phyloP scores from a whole-genome alignment of 2,888 invertebrate genomes.

The Parnassius orleans region DNA sequence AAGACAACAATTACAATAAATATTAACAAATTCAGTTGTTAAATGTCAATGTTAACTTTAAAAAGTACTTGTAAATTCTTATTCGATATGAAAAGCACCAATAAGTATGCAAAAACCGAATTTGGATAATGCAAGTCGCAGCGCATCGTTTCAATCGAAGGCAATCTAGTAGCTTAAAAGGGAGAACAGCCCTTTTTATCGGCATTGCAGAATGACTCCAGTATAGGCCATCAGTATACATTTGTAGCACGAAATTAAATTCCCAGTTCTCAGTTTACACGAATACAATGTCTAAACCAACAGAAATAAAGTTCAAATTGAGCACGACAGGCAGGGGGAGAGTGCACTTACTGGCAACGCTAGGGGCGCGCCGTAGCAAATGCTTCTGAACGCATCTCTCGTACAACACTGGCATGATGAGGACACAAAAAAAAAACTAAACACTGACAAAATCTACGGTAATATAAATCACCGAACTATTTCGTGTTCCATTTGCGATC shows the following conservation, averaged over 20 bases:
- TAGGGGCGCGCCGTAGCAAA: constrained; percentile 55
- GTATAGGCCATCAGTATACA: constrained; percentile 46
- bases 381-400: constrained; percentile 62
- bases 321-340: constrained; percentile 12
- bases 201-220: constrained; percentile 46
- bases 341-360: constrained; percentile 64
- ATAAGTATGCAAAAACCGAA: constrained; percentile 11
- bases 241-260: constrained; percentile 36
- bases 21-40: too few species aligned
- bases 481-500: constrained; percentile 47
- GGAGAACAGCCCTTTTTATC: constrained; percentile 8
- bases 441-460: constrained; percentile 37
- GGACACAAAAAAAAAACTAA: constrained; percentile 30
- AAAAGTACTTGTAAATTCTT: neutral
- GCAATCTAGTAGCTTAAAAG: constrained; percentile 12
- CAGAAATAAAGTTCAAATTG: constrained; percentile 42
- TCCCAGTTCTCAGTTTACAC: constrained; percentile 37
- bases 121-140: constrained; percentile 6
- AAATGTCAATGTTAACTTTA: too few species aligned
- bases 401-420: constrained; percentile 65
- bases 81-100: constrained; percentile 7
- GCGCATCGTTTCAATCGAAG: constrained; percentile 11
- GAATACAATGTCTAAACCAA: constrained; percentile 36
- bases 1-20: too few species aligned
- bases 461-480: constrained; percentile 59